phyloP scores from a whole-genome alignment of 2,797 vertebrate species.

The Fistularia commersonii region DNA sequence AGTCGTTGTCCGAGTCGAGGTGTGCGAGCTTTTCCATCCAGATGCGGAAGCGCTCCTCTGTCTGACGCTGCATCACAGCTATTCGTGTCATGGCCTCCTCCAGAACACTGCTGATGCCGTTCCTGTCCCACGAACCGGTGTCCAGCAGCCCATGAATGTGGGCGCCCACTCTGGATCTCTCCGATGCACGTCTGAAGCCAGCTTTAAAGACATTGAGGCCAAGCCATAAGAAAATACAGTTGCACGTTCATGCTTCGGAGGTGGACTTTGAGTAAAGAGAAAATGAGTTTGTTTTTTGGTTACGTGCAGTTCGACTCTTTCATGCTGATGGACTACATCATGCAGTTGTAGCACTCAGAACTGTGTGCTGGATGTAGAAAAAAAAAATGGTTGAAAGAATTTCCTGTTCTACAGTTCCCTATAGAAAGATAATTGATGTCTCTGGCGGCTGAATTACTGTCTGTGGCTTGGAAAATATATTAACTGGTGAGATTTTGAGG shows the following conservation, averaged over 20 bases:
- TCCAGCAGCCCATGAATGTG: constrained; percentile 89
- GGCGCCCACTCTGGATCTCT: constrained; percentile 84
- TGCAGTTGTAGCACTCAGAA: constrained; percentile 74
- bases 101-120: constrained; percentile 89
- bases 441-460: constrained; percentile 26
- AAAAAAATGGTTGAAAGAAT: constrained; percentile 63
- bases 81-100: constrained; percentile 94
- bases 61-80: constrained; percentile 93
- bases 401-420: constrained; percentile 47
- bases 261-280: constrained; percentile 68
- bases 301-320: constrained; percentile 75
- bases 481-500: constrained; percentile 28
- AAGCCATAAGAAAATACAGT: constrained; percentile 81
- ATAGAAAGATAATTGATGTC: constrained; percentile 28
- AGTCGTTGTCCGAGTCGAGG: constrained; percentile 83
- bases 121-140: constrained; percentile 88
- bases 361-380: constrained; percentile 63
- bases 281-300: constrained; percentile 66
- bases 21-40: constrained; percentile 91
- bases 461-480: constrained; percentile 31
- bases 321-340: constrained; percentile 80
- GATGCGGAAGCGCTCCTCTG: constrained; percentile 88
- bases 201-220: constrained; percentile 97
- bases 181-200: constrained; percentile 87
- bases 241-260: constrained; percentile 72